phyloP scores from a whole-genome alignment of 2,888 invertebrate species.

The Synergus itoensis region DNA sequence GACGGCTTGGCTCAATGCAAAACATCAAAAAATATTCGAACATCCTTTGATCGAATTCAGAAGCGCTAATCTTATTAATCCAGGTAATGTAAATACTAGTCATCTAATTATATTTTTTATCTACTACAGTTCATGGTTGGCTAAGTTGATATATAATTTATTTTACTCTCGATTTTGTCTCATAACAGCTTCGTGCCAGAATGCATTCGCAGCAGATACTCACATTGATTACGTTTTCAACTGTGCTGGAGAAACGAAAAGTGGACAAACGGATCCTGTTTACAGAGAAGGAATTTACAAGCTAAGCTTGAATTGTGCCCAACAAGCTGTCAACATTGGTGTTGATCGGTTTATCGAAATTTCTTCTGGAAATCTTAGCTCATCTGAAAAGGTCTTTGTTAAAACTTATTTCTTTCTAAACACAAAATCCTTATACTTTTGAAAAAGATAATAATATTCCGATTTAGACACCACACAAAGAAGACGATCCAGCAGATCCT shows the following conservation, averaged over 20 bases:
- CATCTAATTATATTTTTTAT: slow-evolving; percentile 31
- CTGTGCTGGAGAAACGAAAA: slow-evolving; percentile 94
- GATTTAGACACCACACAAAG: slow-evolving; percentile 83
- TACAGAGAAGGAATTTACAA: slow-evolving; percentile 94
- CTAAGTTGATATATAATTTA: background rate
- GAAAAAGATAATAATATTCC: background rate
- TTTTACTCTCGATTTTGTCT: background rate
- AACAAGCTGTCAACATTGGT: slow-evolving; percentile 84
- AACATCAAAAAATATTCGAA: slow-evolving; percentile 86
- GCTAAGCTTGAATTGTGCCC: slow-evolving; percentile 90
- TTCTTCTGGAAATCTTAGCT: slow-evolving; percentile 90
- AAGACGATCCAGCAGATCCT: slow-evolving; percentile 87
- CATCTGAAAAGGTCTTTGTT: slow-evolving; percentile 86
- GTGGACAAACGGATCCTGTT: slow-evolving; percentile 92
- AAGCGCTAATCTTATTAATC: slow-evolving; percentile 94
- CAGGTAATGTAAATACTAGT: slow-evolving; percentile 80
- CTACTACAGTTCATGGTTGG: background rate
- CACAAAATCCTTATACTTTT: background rate
- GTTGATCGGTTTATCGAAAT: slow-evolving; percentile 89
- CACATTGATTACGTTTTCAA: slow-evolving; percentile 90
- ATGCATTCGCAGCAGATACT: slow-evolving; percentile 84
- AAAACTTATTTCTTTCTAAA: background rate
- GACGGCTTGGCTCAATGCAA: slow-evolving; percentile 91
- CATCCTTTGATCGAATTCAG: slow-evolving; percentile 90
- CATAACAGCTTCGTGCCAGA: slow-evolving; percentile 87